These are phyloP conservation scores for Otolemur crassicaudatus DNA, from an alignment of 2,797 vertebrate species.

Conservation along the genomic window DNA sequence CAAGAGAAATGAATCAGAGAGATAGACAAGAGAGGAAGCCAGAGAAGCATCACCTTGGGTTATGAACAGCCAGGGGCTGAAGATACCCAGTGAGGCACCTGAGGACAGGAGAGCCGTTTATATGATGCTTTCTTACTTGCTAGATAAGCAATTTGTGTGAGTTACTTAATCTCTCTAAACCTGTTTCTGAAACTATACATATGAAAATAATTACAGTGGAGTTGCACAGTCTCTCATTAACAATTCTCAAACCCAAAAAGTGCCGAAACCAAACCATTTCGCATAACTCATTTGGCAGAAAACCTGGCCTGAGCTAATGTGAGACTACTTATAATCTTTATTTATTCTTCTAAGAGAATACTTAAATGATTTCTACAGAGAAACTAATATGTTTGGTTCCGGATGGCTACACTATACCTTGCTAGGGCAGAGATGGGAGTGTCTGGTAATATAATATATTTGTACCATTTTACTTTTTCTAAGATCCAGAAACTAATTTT, in stretches of 20 bases:
- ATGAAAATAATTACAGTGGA: neutral
- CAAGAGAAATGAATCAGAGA: neutral
- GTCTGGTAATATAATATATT: neutral
- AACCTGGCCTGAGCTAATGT: neutral
- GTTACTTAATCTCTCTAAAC: constrained; percentile 31
- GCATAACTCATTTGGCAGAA: constrained; percentile 34
- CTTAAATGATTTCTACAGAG: neutral
- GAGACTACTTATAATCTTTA: constrained; percentile 1
- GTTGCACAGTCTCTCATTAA: constrained; percentile 5
- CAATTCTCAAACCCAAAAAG: constrained; percentile 6
- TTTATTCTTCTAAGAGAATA: neutral
- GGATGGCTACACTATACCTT: neutral
- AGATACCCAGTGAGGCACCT: neutral
- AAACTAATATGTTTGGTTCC: neutral
- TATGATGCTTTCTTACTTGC: neutral
- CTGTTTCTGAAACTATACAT: constrained; percentile 3
- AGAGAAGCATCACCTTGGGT: neutral
- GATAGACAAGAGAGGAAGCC: neutral
- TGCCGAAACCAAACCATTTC: constrained; percentile 32
- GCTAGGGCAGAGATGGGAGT: neutral
- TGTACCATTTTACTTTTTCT: neutral
- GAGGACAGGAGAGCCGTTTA: neutral
- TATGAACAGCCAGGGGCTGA: neutral
- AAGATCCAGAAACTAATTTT: neutral
- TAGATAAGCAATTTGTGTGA: neutral